phyloP scores from a whole-genome alignment of 2,797 vertebrate genomes.

The Todus mexicanus region DNA sequence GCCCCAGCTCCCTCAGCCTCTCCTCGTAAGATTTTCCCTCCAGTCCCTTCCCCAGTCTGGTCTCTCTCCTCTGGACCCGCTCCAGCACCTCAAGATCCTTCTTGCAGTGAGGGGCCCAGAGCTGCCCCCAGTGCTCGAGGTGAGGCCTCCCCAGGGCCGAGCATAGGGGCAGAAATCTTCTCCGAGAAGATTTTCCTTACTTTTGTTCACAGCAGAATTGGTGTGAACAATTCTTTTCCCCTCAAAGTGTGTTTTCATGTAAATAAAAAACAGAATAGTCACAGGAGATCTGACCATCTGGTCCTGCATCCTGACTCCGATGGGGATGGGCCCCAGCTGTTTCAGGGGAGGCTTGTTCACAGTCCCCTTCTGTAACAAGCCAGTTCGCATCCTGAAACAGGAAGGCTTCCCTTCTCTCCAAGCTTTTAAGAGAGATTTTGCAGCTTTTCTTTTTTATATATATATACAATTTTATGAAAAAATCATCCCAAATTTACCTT shows the following conservation, averaged over 20 bases:
- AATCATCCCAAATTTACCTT: background rate
- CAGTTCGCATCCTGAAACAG: background rate
- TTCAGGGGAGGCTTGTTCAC: background rate
- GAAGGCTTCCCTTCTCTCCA: background rate
- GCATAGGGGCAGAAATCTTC: no score
- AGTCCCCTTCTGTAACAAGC: background rate
- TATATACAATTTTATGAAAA: background rate
- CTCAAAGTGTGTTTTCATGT: background rate
- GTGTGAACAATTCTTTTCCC: background rate
- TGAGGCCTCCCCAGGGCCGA: no score
- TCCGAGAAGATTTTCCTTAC: rapidly evolving
- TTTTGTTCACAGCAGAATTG: background rate
- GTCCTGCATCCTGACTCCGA: background rate
- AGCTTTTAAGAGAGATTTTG: background rate
- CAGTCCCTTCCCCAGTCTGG: no score
- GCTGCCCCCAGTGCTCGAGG: no score
- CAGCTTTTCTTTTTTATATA: background rate
- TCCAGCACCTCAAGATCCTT: no score
- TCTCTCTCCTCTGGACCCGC: no score
- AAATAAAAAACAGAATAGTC: background rate
- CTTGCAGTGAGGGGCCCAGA: no score
- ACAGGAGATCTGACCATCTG: background rate
- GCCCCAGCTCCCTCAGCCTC: no score
- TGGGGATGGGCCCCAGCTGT: background rate
- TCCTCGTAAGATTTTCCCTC: no score